Evolutionary conservation across 2,797 vertebrate genomes (phyloP), one percentile per base, ranked within the genome.

Genomic region (Poeciliopsis presidionis): DNA sequence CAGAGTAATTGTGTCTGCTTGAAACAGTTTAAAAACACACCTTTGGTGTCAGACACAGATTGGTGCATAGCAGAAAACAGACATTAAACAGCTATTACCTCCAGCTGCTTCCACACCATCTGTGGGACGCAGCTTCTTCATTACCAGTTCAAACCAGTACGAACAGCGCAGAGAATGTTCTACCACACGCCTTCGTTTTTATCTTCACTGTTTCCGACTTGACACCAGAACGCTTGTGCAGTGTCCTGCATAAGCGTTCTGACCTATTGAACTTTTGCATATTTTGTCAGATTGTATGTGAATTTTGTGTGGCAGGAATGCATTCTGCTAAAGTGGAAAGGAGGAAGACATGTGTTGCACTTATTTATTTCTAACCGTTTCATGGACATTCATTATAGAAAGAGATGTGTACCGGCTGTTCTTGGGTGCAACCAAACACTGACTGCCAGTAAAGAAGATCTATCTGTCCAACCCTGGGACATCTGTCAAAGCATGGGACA

Each of bases 381-480:
- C 81, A 81, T 85, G 90, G 79, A 90, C 88, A 87, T 91, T 94
- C 87, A 93, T 95, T 90, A 88, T 47, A 81, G 78, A 84, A 79
- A 84, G 84, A 88, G 85, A 89, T 87, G 83, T 87, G 89, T 90
- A 77, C 86, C 75, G 61, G 86, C 87, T 89, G 89, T 87, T 88
- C 88, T 90, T 89, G 81, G 81, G 84, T 2, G 73, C 76, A 59
- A 89, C 88, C 88, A 89, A 81, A 90, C 87, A 92, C 93, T 92
- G 94, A 93, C 93, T 92, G 90, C 86, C 88, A 85, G 88, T 93
- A 92, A 93, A 92, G 88, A 92, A 92, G 91, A 93, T 93, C 92
- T 92, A 94, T 95, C 84, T 83, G 84, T 90, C 86, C 86, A 88
- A 88, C 87, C 80, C 53, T 80, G 63, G 78, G 86, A 91, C 91